These are phyloP conservation scores for Camelus dromedarius DNA, from an alignment of 2,113 vertebrate species.

Conservation along the genomic window DNA sequence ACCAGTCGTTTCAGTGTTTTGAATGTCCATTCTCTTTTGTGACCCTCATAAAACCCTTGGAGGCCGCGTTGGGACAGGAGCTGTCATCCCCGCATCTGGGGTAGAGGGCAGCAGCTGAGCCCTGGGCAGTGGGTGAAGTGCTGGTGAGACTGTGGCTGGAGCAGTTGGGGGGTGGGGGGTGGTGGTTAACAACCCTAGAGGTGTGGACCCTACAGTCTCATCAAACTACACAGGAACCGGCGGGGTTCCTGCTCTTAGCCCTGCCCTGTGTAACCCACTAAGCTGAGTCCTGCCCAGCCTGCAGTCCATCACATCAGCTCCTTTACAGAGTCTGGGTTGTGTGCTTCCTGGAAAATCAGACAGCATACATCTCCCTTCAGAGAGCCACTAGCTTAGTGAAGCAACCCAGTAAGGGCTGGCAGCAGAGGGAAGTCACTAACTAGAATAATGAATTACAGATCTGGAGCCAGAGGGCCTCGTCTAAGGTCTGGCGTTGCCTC, in stretches of 20 bases:
- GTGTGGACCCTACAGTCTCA: not conserved
- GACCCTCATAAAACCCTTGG: not conserved
- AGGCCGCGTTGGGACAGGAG: not conserved
- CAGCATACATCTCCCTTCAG: not conserved
- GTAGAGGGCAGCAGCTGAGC: not conserved
- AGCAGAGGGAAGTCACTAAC: not conserved
- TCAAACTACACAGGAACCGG: not conserved
- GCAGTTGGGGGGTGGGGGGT: not conserved
- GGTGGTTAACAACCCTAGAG: not conserved
- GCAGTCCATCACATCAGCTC: accelerated
- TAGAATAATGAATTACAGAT: not conserved
- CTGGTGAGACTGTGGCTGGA: not conserved
- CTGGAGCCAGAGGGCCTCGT: not conserved
- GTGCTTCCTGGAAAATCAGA: not conserved
- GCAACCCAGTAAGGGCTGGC: not conserved
- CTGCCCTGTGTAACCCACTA: not conserved
- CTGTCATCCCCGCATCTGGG: not conserved
- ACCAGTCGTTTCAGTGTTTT: not conserved
- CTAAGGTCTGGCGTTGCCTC: not conserved
- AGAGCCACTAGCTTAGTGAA: not conserved
- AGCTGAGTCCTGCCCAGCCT: not conserved
- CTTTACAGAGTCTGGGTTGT: not conserved
- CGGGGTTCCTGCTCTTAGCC: not conserved
- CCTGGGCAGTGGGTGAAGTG: not conserved
- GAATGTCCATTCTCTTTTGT: not conserved